These are phyloP conservation scores for Hymenopus coronatus DNA, from an alignment of 2,888 invertebrate genomes.

Conservation along the genomic window DNA sequence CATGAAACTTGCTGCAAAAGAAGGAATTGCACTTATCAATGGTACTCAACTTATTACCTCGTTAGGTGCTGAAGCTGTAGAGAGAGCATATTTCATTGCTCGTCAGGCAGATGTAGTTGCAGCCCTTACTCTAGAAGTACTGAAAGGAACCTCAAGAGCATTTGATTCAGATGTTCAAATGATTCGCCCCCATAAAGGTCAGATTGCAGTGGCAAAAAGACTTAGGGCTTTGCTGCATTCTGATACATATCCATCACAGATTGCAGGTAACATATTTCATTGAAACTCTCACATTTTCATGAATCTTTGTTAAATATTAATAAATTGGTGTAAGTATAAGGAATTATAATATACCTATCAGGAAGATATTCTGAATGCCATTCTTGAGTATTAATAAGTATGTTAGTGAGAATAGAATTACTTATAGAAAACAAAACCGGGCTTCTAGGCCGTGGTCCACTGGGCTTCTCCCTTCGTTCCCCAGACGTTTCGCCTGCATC, in stretches of 20 bases:
- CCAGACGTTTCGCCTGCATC: too few species aligned
- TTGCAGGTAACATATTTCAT: constrained; percentile 50
- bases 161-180: constrained; percentile 63
- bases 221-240: constrained; percentile 60
- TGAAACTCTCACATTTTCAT: too few species aligned
- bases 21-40: constrained; percentile 64
- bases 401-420: too few species aligned
- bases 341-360: too few species aligned
- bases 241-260: constrained; percentile 60
- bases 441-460: too few species aligned
- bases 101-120: constrained; percentile 64
- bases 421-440: too few species aligned
- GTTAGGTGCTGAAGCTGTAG: constrained; percentile 61
- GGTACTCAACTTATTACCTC: constrained; percentile 66
- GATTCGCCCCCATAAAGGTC: constrained; percentile 62
- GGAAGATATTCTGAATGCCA: too few species aligned
- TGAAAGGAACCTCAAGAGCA: constrained; percentile 62
- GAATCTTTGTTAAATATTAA: too few species aligned
- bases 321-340: too few species aligned
- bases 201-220: constrained; percentile 56
- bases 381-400: too few species aligned
- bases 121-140: constrained; percentile 60
- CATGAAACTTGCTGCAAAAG: constrained; percentile 58
- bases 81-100: constrained; percentile 56
- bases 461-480: too few species aligned